Evolutionary conservation across 2,888 invertebrate genomes (phyloP).

Genomic region (Latheticus oryzae): DNA sequence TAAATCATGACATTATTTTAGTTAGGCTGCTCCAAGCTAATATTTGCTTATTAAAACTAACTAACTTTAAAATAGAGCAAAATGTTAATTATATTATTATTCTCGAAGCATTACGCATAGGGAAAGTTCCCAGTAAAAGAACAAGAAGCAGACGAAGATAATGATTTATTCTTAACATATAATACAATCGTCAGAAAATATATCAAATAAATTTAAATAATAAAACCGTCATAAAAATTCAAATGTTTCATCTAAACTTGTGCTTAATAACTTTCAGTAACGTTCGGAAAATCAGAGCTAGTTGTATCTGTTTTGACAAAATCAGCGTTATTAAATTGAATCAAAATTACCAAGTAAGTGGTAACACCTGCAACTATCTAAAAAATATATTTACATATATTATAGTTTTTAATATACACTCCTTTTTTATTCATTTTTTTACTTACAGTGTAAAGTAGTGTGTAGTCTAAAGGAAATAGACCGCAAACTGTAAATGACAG

Average conservation of each 20-base stretch:
- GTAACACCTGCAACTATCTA: slow-evolving; percentile 58
- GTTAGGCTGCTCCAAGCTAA: slow-evolving; percentile 21
- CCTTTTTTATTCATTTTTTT: neutral
- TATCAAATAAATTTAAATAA: no score
- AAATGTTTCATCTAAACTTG: no score
- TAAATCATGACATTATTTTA: slow-evolving; percentile 35
- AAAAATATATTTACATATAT: slow-evolving; percentile 39
- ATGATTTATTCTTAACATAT: no score
- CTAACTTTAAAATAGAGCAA: slow-evolving; percentile 29
- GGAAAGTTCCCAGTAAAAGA: no score
- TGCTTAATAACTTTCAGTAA: slow-evolving; percentile 15
- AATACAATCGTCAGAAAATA: no score
- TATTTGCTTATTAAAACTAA: slow-evolving; percentile 30
- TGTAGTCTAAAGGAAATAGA: slow-evolving; percentile 57
- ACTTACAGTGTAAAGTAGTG: slow-evolving; percentile 55
- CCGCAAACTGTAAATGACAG: slow-evolving; percentile 56
- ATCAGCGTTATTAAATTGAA: slow-evolving; percentile 53
- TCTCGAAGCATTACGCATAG: no score
- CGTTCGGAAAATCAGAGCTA: slow-evolving; percentile 4
- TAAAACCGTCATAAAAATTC: no score
- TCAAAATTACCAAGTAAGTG: slow-evolving; percentile 56
- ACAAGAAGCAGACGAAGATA: no score
- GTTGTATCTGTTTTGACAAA: slow-evolving; percentile 26
- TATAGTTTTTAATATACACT: neutral
- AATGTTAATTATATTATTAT: slow-evolving; percentile 32